These are phyloP conservation scores for Coregonus sp. DNA, from an alignment of 2,797 vertebrate species.

Conservation along the genomic window DNA sequence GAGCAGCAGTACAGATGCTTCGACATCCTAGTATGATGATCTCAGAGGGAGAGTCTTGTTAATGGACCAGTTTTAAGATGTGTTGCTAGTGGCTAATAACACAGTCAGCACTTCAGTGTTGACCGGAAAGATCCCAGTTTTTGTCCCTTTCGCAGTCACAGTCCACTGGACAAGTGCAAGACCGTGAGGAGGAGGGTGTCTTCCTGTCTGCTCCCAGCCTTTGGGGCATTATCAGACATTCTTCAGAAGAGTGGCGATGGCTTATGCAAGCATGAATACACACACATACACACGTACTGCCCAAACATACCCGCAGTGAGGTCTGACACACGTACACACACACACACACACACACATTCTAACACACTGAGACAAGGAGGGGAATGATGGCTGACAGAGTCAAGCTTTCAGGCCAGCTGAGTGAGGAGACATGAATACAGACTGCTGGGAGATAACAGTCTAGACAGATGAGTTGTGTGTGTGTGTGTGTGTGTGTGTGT, in stretches of 20 bases:
- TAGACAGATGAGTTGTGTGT: no score
- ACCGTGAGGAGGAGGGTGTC: constrained; percentile 33
- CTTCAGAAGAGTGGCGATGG: constrained; percentile 4
- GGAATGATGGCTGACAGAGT: not conserved
- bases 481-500: no score
- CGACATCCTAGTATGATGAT: constrained; percentile 68
- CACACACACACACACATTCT: not conserved
- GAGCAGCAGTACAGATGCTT: constrained; percentile 46
- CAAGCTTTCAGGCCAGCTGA: not conserved
- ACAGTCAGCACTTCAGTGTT: not conserved
- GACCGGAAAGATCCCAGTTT: constrained; percentile 4
- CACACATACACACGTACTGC: not conserved
- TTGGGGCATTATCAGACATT: constrained; percentile 27
- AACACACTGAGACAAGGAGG: not conserved
- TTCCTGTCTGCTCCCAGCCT: constrained; percentile 42
- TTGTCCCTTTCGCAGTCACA: not conserved
- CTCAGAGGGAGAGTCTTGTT: constrained; percentile 61
- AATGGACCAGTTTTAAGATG: constrained; percentile 46
- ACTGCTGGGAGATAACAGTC: no score
- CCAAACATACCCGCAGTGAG: no score
- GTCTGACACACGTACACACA: not conserved
- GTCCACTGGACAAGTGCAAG: not conserved
- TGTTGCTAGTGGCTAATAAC: constrained; percentile 42
- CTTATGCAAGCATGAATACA: constrained; percentile 22
- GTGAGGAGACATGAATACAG: no score